These are phyloP conservation scores for Morone saxatilis DNA, from an alignment of 2,113 vertebrate species.

Conservation along the genomic window DNA sequence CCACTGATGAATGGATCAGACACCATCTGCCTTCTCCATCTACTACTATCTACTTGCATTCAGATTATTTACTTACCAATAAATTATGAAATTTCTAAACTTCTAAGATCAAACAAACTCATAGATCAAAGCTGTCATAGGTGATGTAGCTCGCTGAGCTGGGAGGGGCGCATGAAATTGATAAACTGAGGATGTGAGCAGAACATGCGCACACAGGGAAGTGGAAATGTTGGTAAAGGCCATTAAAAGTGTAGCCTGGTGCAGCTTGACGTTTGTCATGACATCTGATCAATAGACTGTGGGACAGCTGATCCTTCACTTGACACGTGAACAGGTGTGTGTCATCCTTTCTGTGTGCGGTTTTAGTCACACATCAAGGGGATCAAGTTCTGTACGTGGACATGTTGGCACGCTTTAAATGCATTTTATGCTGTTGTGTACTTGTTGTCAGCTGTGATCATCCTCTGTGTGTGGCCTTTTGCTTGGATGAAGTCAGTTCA, in stretches of 20 bases:
- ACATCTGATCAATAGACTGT: constrained; percentile 35
- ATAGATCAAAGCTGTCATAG: constrained; percentile 61
- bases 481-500: constrained; percentile 11
- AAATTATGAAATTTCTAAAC: constrained; percentile 57
- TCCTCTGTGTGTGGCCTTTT: constrained; percentile 15
- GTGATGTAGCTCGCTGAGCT: constrained; percentile 43
- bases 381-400: background rate
- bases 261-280: constrained; percentile 19
- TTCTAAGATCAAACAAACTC: constrained; percentile 60
- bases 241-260: constrained; percentile 23
- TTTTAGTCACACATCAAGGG: background rate
- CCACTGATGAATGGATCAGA: constrained; percentile 53
- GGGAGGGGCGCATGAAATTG: constrained; percentile 37
- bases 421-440: background rate
- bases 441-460: constrained; percentile 14
- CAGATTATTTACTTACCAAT: constrained; percentile 51
- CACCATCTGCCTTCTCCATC: constrained; percentile 51
- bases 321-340: background rate
- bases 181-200: constrained; percentile 26
- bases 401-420: background rate
- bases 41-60: constrained; percentile 41
- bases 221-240: constrained; percentile 41
- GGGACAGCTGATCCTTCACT: constrained; percentile 1
- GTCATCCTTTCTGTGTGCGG: background rate
- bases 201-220: constrained; percentile 21